phyloP scores from a whole-genome alignment of 2,888 invertebrate species.

The Eumacrocentrus americanus region DNA sequence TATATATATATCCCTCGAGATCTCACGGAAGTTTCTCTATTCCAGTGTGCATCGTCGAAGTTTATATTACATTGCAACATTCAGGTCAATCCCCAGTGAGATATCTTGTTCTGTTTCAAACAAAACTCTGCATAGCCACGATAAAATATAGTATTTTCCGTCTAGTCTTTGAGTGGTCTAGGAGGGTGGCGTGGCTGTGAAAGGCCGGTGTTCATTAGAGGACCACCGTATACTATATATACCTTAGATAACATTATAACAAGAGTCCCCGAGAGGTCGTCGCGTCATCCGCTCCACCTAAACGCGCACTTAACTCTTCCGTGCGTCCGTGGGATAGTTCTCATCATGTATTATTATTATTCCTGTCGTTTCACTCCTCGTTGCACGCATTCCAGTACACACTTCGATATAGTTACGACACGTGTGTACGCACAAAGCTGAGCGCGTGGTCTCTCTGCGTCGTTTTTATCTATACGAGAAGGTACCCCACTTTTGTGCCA shows the following conservation, averaged over 20 bases:
- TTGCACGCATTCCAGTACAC: slow-evolving; percentile 38
- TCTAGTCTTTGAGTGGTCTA: no score
- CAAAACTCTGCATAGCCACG: no score
- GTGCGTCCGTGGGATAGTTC: slow-evolving; percentile 58
- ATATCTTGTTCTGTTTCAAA: no score
- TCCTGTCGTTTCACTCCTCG: slow-evolving; percentile 40
- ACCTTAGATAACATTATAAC: neutral
- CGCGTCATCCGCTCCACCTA: slow-evolving; percentile 20
- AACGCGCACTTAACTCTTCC: slow-evolving; percentile 24
- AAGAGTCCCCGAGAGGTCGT: neutral
- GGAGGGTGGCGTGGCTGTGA: no score
- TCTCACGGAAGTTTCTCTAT: neutral
- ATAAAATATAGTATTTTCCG: no score
- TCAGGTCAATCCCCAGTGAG: neutral
- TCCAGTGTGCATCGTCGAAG: neutral
- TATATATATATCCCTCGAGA: no score
- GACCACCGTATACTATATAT: neutral
- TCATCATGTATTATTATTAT: slow-evolving; percentile 50
- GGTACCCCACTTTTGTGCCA: no score
- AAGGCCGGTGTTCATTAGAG: neutral
- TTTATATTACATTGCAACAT: neutral
- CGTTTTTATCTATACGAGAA: neutral
- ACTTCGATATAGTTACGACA: neutral
- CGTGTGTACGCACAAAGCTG: slow-evolving; percentile 2
- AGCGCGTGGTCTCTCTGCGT: neutral